phyloP scores from a whole-genome alignment of 2,113 vertebrate species.

The Sander lucioperca region DNA sequence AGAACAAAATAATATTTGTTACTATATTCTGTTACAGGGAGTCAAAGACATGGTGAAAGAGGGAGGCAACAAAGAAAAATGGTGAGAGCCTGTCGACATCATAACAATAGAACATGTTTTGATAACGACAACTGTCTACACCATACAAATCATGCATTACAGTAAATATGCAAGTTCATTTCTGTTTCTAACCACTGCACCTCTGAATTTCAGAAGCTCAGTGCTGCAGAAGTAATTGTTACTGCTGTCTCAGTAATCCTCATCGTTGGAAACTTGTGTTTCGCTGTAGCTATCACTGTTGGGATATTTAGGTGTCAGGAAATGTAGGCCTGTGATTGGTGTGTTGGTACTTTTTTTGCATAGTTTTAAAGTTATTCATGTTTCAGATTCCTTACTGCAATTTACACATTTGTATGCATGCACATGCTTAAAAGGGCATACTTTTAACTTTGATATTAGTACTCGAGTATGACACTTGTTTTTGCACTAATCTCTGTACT shows the following conservation, averaged over 20 bases:
- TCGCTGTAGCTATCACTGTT: constrained; percentile 13
- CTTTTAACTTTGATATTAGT: neutral
- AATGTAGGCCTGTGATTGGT: neutral
- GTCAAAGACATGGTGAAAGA: fast-evolving
- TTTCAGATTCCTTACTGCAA: neutral
- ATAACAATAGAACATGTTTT: neutral
- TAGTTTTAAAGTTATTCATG: neutral
- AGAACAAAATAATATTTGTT: neutral
- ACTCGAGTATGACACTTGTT: neutral
- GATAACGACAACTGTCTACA: neutral
- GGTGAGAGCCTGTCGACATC: constrained; percentile 24
- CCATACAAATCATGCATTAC: neutral
- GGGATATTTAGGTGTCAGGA: neutral
- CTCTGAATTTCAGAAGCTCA: constrained; percentile 31
- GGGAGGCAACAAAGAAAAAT: neutral
- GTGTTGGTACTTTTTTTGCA: neutral
- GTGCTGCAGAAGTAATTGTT: fast-evolving
- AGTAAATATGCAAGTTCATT: neutral
- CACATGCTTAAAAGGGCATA: neutral
- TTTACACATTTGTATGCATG: neutral
- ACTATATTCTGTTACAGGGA: constrained; percentile 18
- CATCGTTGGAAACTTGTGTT: neutral
- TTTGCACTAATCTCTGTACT: neutral
- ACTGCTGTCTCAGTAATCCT: neutral
- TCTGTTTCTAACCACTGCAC: neutral